phyloP scores from a whole-genome alignment of 2,888 invertebrate species.

The Euzetes globulus region DNA sequence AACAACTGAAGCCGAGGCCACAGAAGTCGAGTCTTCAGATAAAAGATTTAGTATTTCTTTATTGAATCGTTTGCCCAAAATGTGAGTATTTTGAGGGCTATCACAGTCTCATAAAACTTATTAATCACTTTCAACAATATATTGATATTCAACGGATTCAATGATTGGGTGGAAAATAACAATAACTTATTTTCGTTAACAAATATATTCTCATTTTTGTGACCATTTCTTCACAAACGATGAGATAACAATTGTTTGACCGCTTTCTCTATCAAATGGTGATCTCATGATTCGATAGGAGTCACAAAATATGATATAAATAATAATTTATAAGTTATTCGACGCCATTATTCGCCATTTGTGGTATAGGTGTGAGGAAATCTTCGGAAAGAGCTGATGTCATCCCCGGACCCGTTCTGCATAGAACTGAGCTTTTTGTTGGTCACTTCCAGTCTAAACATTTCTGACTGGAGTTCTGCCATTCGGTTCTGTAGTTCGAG shows the following conservation, averaged over 20 bases:
- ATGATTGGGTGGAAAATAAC: background rate
- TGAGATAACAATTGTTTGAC: background rate
- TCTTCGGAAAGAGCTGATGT: background rate
- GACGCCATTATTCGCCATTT: background rate
- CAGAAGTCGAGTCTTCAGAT: background rate
- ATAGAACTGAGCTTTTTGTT: conserved; percentile 34
- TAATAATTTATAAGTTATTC: background rate
- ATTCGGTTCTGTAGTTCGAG: conserved; percentile 86
- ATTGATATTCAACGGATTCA: background rate
- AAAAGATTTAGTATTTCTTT: background rate
- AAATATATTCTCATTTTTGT: background rate
- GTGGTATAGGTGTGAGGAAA: conserved; percentile 2
- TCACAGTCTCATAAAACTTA: background rate
- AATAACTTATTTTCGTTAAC: background rate
- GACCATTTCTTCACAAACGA: background rate
- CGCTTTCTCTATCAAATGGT: background rate
- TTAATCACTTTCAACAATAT: background rate
- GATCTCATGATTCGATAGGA: background rate
- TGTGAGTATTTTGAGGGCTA: conserved; percentile 5
- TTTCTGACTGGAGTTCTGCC: conserved; percentile 79
- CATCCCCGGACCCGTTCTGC: background rate
- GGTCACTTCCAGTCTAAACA: conserved; percentile 36
- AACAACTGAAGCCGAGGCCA: background rate
- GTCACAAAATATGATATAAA: background rate
- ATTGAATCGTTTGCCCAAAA: background rate